phyloP scores from a whole-genome alignment of 2,888 invertebrate species.

The Ophion slaviceki region DNA sequence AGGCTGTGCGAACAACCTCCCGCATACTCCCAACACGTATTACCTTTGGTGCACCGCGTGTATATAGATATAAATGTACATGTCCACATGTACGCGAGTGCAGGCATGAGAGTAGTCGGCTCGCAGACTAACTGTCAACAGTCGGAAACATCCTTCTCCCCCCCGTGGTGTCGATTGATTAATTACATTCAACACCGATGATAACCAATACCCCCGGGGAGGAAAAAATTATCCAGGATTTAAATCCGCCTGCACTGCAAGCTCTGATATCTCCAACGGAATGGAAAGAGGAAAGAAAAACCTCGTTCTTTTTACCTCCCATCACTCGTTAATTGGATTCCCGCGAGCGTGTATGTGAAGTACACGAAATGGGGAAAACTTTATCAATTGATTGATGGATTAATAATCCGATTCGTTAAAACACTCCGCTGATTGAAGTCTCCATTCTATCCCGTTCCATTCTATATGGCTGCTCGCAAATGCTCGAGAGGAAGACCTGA shows the following conservation, averaged over 20 bases:
- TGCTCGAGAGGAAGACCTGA: slow-evolving; percentile 66
- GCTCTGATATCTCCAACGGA: neutral
- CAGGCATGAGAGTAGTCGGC: slow-evolving; percentile 25
- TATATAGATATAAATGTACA: slow-evolving; percentile 3
- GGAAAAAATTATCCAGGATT: slow-evolving; percentile 26
- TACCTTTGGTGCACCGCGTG: slow-evolving; percentile 49
- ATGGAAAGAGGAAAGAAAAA: neutral
- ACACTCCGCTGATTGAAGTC: slow-evolving; percentile 24
- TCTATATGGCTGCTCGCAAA: slow-evolving; percentile 25
- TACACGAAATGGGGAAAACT: slow-evolving; percentile 18
- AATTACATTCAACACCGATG: slow-evolving; percentile 63
- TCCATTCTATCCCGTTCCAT: neutral
- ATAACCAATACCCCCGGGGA: slow-evolving; percentile 47
- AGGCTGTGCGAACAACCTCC: slow-evolving; percentile 64
- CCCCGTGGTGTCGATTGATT: slow-evolving; percentile 50
- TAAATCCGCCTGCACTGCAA: slow-evolving; percentile 31
- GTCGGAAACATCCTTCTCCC: slow-evolving; percentile 43
- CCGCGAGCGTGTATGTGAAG: neutral
- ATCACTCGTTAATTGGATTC: slow-evolving; percentile 42
- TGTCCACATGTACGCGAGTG: neutral
- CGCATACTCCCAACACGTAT: slow-evolving; percentile 58
- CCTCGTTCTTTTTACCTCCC: neutral
- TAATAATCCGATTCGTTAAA: slow-evolving; percentile 14
- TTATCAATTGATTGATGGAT: slow-evolving; percentile 34
- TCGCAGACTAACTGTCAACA: slow-evolving; percentile 64